Percentiles rank a stretch among this genome's conserved stretches.
phyloP scores from a whole-genome alignment of 92 coral and sea anemone genomes.

The Actinostola sp. region DNA sequence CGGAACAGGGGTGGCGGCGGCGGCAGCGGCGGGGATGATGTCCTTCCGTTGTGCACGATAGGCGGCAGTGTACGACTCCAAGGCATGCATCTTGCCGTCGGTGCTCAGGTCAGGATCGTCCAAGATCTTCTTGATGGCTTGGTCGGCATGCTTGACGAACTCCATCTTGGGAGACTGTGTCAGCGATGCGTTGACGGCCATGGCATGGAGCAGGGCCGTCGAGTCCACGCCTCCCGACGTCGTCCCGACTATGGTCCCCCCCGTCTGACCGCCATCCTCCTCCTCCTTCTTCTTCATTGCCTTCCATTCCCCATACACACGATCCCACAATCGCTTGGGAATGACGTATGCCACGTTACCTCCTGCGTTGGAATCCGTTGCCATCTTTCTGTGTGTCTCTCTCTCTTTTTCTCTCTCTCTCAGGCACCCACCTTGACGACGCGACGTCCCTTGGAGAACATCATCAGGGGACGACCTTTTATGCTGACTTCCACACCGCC shows the following conservation, averaged over 20 bases:
- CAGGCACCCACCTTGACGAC: neutral
- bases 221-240: neutral
- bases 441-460: neutral
- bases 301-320: neutral
- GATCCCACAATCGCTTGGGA: conserved; percentile 7
- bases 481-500: neutral
- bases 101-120: conserved; percentile 1
- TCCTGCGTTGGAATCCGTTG: neutral
- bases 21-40: neutral
- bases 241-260: neutral
- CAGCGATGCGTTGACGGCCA: neutral
- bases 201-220: neutral
- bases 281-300: too few relatives aligned
- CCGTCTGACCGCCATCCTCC: neutral
- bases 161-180: neutral
- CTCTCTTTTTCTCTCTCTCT: too few relatives aligned
- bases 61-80: neutral
- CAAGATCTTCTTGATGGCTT: neutral
- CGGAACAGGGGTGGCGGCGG: too few relatives aligned
- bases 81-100: neutral
- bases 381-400: too few relatives aligned
- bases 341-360: conserved; percentile 17
- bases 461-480: neutral
- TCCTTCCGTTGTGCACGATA: neutral
- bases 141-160: conserved; percentile 6